Conservation (phyloP, 2,113 vertebrate genomes). For the Perognathus longimembris region DNA sequence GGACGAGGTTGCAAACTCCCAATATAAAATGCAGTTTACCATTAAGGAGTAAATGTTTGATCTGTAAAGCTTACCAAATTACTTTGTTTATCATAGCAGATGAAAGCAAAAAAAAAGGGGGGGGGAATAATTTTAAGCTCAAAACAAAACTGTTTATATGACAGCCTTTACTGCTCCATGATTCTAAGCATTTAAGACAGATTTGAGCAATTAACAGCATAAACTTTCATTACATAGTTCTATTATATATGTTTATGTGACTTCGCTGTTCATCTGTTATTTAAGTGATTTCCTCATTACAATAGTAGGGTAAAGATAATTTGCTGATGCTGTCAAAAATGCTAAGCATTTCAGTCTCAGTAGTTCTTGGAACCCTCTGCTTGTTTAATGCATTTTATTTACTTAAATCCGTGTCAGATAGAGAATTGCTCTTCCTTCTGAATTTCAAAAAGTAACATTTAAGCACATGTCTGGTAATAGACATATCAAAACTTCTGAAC, state of each 20-base stretch:
- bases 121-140: slow-evolving; percentile 83
- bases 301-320: slow-evolving; percentile 78
- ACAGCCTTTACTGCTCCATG: slow-evolving; percentile 84
- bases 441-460: slow-evolving; percentile 75
- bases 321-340: slow-evolving; percentile 81
- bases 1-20: slow-evolving; percentile 74
- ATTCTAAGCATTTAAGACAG: slow-evolving; percentile 84
- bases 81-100: slow-evolving; percentile 86
- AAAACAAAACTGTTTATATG: slow-evolving; percentile 87
- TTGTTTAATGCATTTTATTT: slow-evolving; percentile 68
- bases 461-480: slow-evolving; percentile 72
- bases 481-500: slow-evolving; percentile 64
- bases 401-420: slow-evolving; percentile 66
- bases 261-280: slow-evolving; percentile 82
- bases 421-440: slow-evolving; percentile 70
- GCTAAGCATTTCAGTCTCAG: slow-evolving; percentile 65
- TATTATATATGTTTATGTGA: slow-evolving; percentile 78
- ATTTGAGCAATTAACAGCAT: slow-evolving; percentile 83
- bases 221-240: slow-evolving; percentile 84
- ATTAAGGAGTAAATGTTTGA: slow-evolving; percentile 86
- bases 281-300: slow-evolving; percentile 82
- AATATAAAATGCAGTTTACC: slow-evolving; percentile 82
- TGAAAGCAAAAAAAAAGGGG: slow-evolving; percentile 58
- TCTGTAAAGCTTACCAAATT: slow-evolving; percentile 85
- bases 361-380: slow-evolving; percentile 60